Base-by-base conservation (phyloP, 2,113 vertebrate genomes). In the Sebastes schlegelii region DNA sequence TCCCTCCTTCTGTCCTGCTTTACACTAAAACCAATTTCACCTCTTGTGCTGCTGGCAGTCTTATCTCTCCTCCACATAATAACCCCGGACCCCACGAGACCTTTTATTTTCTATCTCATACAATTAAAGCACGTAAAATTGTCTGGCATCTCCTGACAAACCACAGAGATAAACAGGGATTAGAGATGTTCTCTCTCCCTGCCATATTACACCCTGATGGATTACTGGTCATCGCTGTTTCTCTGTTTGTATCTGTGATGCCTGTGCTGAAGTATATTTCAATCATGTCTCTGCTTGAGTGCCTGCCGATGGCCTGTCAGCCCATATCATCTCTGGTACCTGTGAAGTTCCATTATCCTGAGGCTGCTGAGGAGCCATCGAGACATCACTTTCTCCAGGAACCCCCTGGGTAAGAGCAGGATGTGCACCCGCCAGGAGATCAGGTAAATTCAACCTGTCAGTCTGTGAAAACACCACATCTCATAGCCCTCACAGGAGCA, bases 291-390 rank as follows among this genome's bases (percentile, higher is more conserved):
- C 40, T 58, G 21, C 43, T 76, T 79, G 40, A 84, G 11, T n/a
- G 42, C 40, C 64, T 26, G 34, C 58, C 67, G 66, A 66, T 58
- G 45, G 8, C 43, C 34, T 52, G 14, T 57, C 17, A 8, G 11
- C 19, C 58, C 11, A 14, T 67, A 80, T 23, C 51, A 57, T 80
- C 69, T 73, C 40, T 55, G 54, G 12, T 67, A 77, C 81, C 74
- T 69, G 70, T 69, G 77, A 84, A 51, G 79, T 42, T 65, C 60
- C 61, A 73, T 82, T 91, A 57, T 79, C 26, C 2, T 13, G 48
- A 52, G 14, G 57, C n/a, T 23, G 52, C 21, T 0, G 2, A 67
- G 23, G 16, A 21, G 55, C 67, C 21, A 65, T 17, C 26, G 51
- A 77, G 26, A 45, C 6, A 23, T 55, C 10, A n/a, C 55, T 74